These are phyloP conservation scores for Sturnira hondurensis DNA, from an alignment of 2,113 vertebrate genomes.

Conservation along the genomic window DNA sequence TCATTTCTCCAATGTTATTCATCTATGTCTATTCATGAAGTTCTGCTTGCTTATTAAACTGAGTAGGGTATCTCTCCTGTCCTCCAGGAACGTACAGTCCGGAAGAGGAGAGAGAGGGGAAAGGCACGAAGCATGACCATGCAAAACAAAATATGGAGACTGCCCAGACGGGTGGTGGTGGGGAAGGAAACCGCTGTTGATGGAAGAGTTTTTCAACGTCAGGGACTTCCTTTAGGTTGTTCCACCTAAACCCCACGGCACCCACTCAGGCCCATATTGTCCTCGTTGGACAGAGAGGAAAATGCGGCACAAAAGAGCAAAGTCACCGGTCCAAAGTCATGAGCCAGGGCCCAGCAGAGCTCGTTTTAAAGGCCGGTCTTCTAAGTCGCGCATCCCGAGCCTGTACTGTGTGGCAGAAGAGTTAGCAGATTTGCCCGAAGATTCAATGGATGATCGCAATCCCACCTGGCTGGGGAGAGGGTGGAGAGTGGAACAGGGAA, in stretches of 20 bases:
- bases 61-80: background rate
- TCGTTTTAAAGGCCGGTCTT: background rate
- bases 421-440: rapidly evolving
- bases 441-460: background rate
- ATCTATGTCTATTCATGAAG: background rate
- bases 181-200: background rate
- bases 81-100: background rate
- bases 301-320: background rate
- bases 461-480: background rate
- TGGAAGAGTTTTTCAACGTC: rapidly evolving
- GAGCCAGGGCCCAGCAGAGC: background rate
- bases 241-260: background rate
- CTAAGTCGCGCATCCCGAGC: rapidly evolving
- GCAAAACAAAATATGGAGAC: background rate
- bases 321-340: background rate
- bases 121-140: background rate
- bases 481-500: background rate
- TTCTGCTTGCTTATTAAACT: background rate
- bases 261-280: rapidly evolving
- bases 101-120: background rate
- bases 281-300: background rate
- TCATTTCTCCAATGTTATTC: too few species aligned
- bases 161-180: background rate
- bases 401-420: too few species aligned
- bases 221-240: background rate